Evolutionary conservation across 2,888 invertebrate species (phyloP), one percentile per base, ranked within the genome.

Genomic region (Drosophila demipolita): DNA sequence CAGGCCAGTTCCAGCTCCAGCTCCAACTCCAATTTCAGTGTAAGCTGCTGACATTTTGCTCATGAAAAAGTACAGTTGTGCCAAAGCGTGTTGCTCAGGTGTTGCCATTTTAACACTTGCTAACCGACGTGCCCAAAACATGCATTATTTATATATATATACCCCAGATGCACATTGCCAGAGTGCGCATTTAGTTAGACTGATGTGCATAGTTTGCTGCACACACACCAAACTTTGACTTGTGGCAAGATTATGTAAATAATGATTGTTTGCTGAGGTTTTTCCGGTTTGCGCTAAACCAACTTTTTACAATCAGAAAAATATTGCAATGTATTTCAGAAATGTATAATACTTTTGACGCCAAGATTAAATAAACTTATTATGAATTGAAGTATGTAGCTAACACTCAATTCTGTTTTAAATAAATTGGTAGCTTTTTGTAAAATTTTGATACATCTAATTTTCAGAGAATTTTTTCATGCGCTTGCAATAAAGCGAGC

Each of bases 11-110:
- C n/a, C 29, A 50, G n/a, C 57, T 69, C n/a, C 29, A 50, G n/a
- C 57, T 50, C 23, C 50, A 57, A 54, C 54, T 73, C 15, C n/a
- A 61, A 40, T 59, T 36, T 61, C 49, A 36, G 48, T 40, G 40
- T 17, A 40, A 57, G 48, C 52, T 63, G 33, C 52, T 35, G 62
- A 45, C 52, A 12, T 23, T 48, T 53, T 72, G n/a, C 33, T 40
- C 54, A 78, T 65, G 73, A 50, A 65, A 62, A 69, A 70, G 79
- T 79, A 80, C 80, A 80, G 79, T 79, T 80, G 66, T n/a, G 64
- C 33, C 40, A 52, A 71, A 67, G 55, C 49, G 64, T 55, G 61
- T 55, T 49, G 29, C 45, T 36, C 61, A 75, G 71, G 57, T 78
- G 60, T 45, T 48, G 54, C 17, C 36, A n/a, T 17, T 53, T 33